A percentile compares a stretch with the other conserved stretches of the same genome.
Evolutionary conservation across 1,140 invertebrate species (phyloP).

Genomic region (Zaprionus davidi): DNA sequence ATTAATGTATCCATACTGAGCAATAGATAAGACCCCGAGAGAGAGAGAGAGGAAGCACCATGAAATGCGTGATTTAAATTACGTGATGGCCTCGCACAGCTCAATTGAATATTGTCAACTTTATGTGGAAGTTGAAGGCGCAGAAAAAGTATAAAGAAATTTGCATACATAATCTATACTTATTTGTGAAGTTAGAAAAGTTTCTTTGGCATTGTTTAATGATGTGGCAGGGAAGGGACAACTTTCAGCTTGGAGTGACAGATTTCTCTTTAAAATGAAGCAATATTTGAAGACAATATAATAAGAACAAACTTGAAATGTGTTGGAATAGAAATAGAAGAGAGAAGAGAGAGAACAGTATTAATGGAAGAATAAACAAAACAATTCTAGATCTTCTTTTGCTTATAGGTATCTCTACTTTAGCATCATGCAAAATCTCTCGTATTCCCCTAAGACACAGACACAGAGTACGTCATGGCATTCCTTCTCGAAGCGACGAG

Average conservation of each 20-base stretch:
- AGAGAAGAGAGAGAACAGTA: too few species aligned
- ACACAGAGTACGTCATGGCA: too few species aligned
- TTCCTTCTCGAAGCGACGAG: not conserved
- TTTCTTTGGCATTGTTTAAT: not conserved
- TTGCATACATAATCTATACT: not conserved
- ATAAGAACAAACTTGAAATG: too few species aligned
- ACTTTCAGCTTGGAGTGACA: not conserved
- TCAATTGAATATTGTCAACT: slow-evolving; percentile 4
- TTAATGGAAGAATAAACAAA: too few species aligned
- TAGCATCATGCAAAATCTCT: not conserved
- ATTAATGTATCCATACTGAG: slow-evolving; percentile 30
- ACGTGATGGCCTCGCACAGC: slow-evolving; percentile 24
- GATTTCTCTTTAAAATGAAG: not conserved
- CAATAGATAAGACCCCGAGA: slow-evolving; percentile 3
- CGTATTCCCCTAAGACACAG: not conserved
- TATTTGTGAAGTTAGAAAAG: slow-evolving; percentile 1
- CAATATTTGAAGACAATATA: too few species aligned
- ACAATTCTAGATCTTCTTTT: too few species aligned
- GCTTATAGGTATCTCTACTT: too few species aligned
- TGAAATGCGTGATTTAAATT: slow-evolving; percentile 27
- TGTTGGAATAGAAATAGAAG: too few species aligned
- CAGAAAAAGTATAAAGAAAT: not conserved
- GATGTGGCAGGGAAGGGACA: not conserved
- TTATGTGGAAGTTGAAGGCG: not conserved
- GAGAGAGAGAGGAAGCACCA: not conserved